These are phyloP conservation scores for Engystomops pustulosus DNA, from an alignment of 2,113 vertebrate species.

Conservation along the genomic window DNA sequence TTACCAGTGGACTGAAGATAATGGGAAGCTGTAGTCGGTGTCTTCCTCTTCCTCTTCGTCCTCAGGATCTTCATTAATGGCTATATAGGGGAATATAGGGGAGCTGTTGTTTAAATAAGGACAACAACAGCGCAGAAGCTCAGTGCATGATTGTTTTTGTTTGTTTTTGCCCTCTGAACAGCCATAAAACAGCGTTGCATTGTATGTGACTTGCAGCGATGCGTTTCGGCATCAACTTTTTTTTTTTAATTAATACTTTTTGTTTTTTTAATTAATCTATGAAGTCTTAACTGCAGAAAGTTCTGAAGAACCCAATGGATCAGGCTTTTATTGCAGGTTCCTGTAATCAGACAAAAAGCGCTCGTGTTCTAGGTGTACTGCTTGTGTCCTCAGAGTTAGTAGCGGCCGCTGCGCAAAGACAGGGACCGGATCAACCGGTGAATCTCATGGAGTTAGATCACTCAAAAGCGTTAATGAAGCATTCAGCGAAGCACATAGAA, in stretches of 20 bases:
- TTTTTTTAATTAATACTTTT: constrained; percentile 79
- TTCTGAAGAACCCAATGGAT: constrained; percentile 85
- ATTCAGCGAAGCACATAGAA: constrained; percentile 73
- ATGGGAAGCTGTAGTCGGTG: constrained; percentile 96
- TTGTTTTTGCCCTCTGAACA: constrained; percentile 79
- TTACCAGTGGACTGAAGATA: constrained; percentile 98
- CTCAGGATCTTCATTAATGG: constrained; percentile 97
- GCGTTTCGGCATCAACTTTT: constrained; percentile 81
- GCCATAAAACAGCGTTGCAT: constrained; percentile 80
- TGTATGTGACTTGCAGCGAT: constrained; percentile 82
- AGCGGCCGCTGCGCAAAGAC: constrained; percentile 66
- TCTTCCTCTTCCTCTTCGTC: constrained; percentile 96
- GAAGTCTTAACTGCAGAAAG: constrained; percentile 86
- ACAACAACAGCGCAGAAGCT: constrained; percentile 95
- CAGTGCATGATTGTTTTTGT: constrained; percentile 76
- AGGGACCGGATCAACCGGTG: constrained; percentile 64
- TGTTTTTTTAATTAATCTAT: constrained; percentile 76
- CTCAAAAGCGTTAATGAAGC: constrained; percentile 77
- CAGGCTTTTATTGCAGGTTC: constrained; percentile 88
- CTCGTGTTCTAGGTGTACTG: constrained; percentile 85
- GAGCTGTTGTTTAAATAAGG: constrained; percentile 98
- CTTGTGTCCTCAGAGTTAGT: constrained; percentile 75
- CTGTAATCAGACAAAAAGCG: constrained; percentile 91
- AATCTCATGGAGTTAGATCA: constrained; percentile 69
- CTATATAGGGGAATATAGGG: constrained; percentile 99